Percentiles rank a stretch among this genome's conserved stretches.
Conservation (phyloP, 1,140 invertebrate genomes). For the Sitophilus oryzae region DNA sequence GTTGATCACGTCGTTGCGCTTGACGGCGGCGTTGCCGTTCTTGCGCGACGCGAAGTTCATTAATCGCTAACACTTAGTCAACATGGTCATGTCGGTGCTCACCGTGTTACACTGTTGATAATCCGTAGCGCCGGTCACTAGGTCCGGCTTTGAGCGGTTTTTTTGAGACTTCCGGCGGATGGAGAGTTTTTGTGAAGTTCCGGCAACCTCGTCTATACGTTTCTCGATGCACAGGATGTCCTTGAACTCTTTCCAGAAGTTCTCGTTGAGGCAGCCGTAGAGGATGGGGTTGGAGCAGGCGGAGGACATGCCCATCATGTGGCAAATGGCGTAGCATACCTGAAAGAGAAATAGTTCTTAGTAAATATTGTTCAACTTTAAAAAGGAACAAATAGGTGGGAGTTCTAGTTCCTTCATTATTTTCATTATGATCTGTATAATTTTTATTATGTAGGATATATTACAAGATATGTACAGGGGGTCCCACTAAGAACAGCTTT, state of each 20-base stretch:
- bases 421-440: no score
- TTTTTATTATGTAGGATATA: no score
- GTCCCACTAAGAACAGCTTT: no score
- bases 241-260: slow-evolving; percentile 95
- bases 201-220: slow-evolving; percentile 8
- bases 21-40: slow-evolving; percentile 1
- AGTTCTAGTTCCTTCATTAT: no score
- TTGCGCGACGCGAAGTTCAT: slow-evolving; percentile 32
- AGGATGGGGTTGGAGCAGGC: slow-evolving; percentile 85
- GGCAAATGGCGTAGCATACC: slow-evolving; percentile 70
- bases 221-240: slow-evolving; percentile 65
- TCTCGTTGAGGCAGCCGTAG: slow-evolving; percentile 98
- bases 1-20: slow-evolving; percentile 6
- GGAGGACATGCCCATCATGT: slow-evolving; percentile 77
- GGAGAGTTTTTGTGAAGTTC: slow-evolving; percentile 22
- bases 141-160: slow-evolving; percentile 30
- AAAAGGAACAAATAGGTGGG: no score
- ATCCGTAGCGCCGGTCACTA: slow-evolving; percentile 37
- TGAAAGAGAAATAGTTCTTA: slow-evolving; percentile 11
- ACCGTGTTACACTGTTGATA: slow-evolving; percentile 39
- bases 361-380: no score
- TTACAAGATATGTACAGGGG: no score
- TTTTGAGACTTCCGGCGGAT: slow-evolving; percentile 28
- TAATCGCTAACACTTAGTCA: slow-evolving; percentile 56
- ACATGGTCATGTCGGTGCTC: slow-evolving; percentile 51